phyloP scores from a whole-genome alignment of 2,797 vertebrate genomes.

The Alexandromys oeconomus region DNA sequence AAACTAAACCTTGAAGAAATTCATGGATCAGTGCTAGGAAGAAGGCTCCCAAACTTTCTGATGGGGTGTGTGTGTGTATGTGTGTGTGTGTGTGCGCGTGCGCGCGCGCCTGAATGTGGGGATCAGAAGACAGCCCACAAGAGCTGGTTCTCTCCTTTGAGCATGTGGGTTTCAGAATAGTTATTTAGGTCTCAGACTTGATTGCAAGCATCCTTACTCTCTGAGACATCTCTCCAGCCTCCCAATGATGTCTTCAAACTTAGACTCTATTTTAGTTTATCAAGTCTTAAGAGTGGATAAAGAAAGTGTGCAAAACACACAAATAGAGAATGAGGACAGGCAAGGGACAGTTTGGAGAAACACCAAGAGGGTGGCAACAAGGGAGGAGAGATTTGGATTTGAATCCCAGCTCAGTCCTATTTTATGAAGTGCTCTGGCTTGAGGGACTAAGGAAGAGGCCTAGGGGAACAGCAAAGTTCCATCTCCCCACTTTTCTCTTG shows the following conservation, averaged over 20 bases:
- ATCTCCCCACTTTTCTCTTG: neutral
- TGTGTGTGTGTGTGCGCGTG: neutral
- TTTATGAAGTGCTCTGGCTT: neutral
- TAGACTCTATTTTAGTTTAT: neutral
- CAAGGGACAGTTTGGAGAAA: neutral
- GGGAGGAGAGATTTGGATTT: constrained; percentile 23
- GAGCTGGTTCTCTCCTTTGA: neutral
- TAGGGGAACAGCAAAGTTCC: neutral
- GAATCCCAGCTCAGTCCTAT: neutral
- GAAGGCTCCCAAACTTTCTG: neutral
- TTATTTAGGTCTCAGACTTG: neutral
- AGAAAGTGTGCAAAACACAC: neutral
- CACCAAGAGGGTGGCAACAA: neutral
- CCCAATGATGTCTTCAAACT: neutral
- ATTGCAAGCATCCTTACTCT: neutral
- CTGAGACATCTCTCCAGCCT: neutral
- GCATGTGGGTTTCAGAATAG: neutral
- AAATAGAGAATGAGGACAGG: neutral
- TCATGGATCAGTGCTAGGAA: neutral
- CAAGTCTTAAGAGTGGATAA: neutral
- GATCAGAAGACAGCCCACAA: neutral
- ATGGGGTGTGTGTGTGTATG: neutral
- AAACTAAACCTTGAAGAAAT: neutral
- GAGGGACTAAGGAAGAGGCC: neutral
- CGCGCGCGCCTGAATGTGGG: neutral